A percentile compares a stretch with the other conserved stretches of the same genome.
Evolutionary conservation across 1,140 invertebrate species (phyloP).

Genomic region (Trachymyrmex cornetzi): DNA sequence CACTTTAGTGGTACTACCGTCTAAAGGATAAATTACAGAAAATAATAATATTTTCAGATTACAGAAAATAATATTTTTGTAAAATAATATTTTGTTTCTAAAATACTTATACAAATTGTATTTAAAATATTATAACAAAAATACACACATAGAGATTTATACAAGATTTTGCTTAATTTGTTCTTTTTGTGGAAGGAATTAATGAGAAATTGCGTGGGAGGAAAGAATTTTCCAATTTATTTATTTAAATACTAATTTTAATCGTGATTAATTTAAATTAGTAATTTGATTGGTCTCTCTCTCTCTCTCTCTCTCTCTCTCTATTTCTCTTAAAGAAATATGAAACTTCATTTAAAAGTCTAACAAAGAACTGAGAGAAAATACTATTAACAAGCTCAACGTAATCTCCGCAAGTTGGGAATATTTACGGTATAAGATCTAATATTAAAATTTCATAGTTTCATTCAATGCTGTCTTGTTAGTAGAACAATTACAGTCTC

Average conservation of each 20-base stretch:
- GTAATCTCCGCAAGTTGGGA: not conserved
- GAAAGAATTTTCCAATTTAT: not conserved
- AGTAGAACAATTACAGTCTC: not conserved
- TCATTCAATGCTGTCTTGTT: not conserved
- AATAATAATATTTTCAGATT: too few relatives aligned
- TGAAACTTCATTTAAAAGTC: not conserved
- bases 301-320: too few relatives aligned
- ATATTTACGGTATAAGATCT: not conserved
- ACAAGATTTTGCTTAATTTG: not conserved
- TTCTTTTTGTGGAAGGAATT: not conserved
- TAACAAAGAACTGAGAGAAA: not conserved
- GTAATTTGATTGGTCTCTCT: not conserved
- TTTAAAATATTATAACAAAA: not conserved
- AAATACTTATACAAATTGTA: slow-evolving; percentile 2
- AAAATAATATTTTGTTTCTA: not conserved
- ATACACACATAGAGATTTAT: not conserved
- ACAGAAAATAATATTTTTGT: not conserved
- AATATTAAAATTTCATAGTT: slow-evolving; percentile 12
- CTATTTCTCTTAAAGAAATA: not conserved
- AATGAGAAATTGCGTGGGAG: not conserved
- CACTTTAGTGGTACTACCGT: too few relatives aligned
- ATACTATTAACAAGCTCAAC: not conserved
- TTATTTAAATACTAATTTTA: slow-evolving; percentile 1
- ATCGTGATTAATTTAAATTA: not conserved
- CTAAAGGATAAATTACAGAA: too few relatives aligned